phyloP scores from a whole-genome alignment of 2,113 vertebrate genomes.

The Burhinus oedicnemus region DNA sequence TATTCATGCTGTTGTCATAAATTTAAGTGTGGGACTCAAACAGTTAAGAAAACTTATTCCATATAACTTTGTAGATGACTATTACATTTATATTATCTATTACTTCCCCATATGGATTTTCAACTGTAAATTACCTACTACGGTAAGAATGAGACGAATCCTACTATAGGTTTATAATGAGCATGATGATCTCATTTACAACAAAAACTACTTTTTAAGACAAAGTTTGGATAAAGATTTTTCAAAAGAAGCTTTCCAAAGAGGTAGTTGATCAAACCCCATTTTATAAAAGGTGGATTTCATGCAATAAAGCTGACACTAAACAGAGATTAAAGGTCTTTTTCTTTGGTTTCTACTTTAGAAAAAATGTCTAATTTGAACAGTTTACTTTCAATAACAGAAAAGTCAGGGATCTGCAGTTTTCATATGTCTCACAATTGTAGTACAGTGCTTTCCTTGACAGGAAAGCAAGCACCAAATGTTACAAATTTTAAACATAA shows the following conservation, averaged over 20 bases:
- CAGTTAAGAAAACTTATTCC: background rate
- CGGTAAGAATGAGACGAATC: background rate
- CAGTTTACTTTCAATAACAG: constrained; percentile 5
- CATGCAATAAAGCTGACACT: background rate
- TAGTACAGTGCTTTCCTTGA: constrained; percentile 34
- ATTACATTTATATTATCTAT: background rate
- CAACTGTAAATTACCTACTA: background rate
- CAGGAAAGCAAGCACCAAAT: constrained; percentile 22
- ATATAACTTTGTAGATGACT: background rate
- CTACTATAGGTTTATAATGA: background rate
- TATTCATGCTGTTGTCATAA: background rate
- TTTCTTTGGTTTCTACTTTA: background rate
- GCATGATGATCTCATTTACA: background rate
- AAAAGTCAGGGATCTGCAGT: constrained; percentile 1
- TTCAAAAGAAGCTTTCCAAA: background rate
- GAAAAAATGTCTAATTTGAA: constrained; percentile 1
- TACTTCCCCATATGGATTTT: background rate
- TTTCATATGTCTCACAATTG: constrained; percentile 35
- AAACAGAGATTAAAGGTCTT: background rate
- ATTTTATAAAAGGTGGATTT: background rate
- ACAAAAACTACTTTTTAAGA: background rate
- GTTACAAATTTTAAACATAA: background rate
- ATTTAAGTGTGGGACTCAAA: background rate
- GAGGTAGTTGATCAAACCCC: background rate
- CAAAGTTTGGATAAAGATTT: background rate